phyloP scores from a whole-genome alignment of 1,140 invertebrate species.

The Acyrthosiphon pisum region DNA sequence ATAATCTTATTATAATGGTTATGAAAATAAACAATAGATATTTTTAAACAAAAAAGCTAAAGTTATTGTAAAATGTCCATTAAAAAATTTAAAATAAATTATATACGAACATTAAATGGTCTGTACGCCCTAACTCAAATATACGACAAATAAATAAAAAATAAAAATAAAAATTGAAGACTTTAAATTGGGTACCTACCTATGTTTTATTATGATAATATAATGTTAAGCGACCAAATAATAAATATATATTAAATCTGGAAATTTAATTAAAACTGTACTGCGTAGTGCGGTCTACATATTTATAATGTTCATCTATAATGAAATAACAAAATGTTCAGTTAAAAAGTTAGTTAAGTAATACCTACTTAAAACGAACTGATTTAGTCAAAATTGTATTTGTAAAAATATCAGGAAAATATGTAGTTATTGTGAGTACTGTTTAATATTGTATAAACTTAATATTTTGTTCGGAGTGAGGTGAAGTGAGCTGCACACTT shows the following conservation, averaged over 20 bases:
- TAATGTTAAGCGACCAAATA: background rate
- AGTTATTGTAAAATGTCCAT: no score
- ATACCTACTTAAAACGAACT: background rate
- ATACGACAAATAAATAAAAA: no score
- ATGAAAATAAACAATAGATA: background rate
- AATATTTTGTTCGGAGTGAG: background rate
- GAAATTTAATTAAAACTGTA: background rate
- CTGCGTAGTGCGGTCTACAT: background rate
- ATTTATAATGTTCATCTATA: no score
- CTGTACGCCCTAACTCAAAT: background rate
- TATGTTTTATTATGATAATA: background rate
- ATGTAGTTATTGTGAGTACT: background rate
- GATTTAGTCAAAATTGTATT: background rate
- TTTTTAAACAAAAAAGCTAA: no score
- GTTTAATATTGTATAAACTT: background rate
- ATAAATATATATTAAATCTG: background rate
- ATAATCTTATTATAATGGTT: background rate
- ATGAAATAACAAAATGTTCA: background rate
- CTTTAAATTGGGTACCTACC: no score
- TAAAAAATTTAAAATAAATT: no score
- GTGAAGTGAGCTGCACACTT: background rate
- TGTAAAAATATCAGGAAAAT: background rate
- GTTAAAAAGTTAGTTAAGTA: background rate
- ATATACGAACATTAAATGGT: no score
- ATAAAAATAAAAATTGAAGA: background rate